A percentile compares a stretch with the other conserved stretches of the same genome.
phyloP scores from a whole-genome alignment of 1,140 invertebrate genomes.

The Zophobas morio region DNA sequence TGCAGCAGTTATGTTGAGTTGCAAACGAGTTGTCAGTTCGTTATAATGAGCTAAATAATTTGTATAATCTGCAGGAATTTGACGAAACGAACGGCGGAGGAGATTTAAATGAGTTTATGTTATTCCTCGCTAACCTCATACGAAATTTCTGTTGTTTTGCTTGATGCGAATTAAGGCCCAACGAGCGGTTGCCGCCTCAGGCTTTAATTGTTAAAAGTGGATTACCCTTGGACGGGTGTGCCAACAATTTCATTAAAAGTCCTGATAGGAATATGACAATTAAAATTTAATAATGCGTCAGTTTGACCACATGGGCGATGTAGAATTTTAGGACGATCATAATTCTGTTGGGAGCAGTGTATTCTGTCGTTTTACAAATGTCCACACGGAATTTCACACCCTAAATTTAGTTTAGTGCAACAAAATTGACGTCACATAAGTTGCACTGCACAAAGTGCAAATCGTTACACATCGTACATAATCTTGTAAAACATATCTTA shows the following conservation, averaged over 20 bases:
- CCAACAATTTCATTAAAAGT: constrained; percentile 53
- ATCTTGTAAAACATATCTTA: too few species aligned
- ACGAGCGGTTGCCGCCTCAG: constrained; percentile 10
- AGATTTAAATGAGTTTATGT: constrained; percentile 6
- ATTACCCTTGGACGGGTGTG: constrained; percentile 50
- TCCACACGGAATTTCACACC: background rate
- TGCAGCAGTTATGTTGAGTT: too few species aligned
- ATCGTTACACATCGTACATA: too few species aligned
- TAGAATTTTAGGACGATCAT: constrained; percentile 5
- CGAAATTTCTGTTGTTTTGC: constrained; percentile 27
- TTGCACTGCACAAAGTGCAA: too few species aligned
- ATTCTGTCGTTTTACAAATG: background rate
- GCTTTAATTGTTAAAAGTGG: constrained; percentile 52
- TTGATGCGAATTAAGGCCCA: constrained; percentile 27
- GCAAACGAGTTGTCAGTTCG: too few species aligned
- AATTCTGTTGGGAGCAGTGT: background rate
- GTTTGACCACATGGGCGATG: constrained; percentile 27
- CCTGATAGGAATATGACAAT: constrained; percentile 51
- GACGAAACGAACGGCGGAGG: background rate
- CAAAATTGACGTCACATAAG: too few species aligned
- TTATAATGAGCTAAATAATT: background rate
- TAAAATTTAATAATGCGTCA: constrained; percentile 47
- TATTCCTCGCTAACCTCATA: constrained; percentile 12
- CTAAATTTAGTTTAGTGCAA: constrained; percentile 4
- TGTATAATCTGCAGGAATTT: constrained; percentile 4